Evolutionary conservation across 2,797 vertebrate species (phyloP).

Genomic region (Aselliscus stoliczkanus): DNA sequence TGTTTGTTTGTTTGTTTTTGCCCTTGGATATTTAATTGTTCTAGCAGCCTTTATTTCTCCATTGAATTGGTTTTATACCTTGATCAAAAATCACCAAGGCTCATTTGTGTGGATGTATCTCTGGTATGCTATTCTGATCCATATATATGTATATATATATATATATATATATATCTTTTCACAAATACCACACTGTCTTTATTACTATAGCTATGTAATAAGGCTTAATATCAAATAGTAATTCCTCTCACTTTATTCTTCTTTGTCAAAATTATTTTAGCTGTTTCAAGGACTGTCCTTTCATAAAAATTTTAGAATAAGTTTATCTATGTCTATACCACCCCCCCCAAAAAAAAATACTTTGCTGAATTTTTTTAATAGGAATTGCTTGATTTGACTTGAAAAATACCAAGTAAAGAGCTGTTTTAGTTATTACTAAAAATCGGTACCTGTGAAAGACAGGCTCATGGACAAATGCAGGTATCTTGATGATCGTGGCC

Average conservation of each 20-base stretch:
- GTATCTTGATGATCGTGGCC: background rate
- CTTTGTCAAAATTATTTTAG: background rate
- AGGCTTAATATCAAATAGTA: background rate
- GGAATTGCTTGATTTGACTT: background rate
- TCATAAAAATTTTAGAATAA: background rate
- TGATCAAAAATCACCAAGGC: background rate
- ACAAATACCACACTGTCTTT: background rate
- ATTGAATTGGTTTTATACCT: background rate
- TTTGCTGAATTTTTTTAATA: background rate
- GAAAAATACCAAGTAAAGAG: background rate
- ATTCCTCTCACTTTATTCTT: background rate
- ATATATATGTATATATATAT: background rate
- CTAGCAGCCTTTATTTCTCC: background rate
- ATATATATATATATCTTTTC: background rate
- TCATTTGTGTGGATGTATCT: background rate
- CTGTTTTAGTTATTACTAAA: background rate
- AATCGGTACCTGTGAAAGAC: background rate
- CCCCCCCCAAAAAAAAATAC: background rate
- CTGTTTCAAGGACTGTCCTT: background rate
- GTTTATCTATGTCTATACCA: background rate
- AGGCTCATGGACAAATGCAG: background rate
- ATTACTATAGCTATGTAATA: background rate
- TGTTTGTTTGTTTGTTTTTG: background rate
- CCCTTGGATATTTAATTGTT: background rate
- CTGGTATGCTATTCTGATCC: background rate